phyloP scores from a whole-genome alignment of 2,113 vertebrate genomes.

The Megalops atlanticus region DNA sequence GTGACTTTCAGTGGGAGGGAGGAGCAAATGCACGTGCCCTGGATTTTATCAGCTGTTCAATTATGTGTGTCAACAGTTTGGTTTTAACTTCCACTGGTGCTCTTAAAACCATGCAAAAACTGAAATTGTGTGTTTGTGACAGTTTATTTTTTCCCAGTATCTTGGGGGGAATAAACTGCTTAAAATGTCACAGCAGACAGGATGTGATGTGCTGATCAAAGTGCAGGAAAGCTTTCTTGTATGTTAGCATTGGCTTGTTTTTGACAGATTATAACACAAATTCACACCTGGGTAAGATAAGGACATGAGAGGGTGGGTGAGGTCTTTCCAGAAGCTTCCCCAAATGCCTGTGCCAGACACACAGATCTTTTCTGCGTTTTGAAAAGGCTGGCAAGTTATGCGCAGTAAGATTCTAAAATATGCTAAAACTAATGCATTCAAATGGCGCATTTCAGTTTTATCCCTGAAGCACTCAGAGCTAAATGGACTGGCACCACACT shows the following conservation, averaged over 20 bases:
- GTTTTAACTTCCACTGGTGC: no score
- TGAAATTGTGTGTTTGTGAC: not conserved
- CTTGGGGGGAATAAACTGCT: conserved; percentile 34
- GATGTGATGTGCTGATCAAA: conserved; percentile 37
- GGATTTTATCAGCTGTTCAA: not conserved
- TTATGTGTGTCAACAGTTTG: no score
- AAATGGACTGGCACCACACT: conserved; percentile 20
- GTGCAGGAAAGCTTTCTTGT: not conserved
- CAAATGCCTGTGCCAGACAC: not conserved
- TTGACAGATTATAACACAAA: conserved; percentile 9
- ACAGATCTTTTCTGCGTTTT: not conserved
- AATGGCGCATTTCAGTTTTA: conserved; percentile 3
- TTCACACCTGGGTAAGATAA: not conserved
- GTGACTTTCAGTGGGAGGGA: not conserved
- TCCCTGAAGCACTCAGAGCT: conserved; percentile 12
- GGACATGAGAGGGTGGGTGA: not conserved
- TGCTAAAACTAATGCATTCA: conserved; percentile 15
- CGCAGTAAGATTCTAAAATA: conserved; percentile 18
- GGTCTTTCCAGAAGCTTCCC: not conserved
- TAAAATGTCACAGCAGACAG: conserved; percentile 34
- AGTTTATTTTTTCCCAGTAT: conserved; percentile 37
- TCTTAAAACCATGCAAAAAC: no score
- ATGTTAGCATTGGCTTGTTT: not conserved
- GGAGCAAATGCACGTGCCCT: not conserved
- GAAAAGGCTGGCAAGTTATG: not conserved